These are phyloP conservation scores for Protonemura montana DNA, from an alignment of 2,888 invertebrate genomes.

Conservation along the genomic window DNA sequence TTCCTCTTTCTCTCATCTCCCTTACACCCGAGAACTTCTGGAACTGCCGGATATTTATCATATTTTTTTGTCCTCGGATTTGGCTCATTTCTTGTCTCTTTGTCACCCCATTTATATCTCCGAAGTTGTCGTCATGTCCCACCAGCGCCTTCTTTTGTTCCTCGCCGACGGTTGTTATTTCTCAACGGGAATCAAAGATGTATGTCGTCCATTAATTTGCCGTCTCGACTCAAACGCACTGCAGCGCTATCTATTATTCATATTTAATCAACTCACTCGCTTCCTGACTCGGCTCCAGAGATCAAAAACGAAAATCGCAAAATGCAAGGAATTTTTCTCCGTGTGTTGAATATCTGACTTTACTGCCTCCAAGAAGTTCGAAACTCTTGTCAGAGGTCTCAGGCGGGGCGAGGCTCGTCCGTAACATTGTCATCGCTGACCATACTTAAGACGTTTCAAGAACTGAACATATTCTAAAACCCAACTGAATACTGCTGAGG, in stretches of 20 bases:
- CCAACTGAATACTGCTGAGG: too few relatives aligned
- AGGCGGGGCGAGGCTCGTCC: too few relatives aligned
- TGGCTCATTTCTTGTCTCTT: slow-evolving; percentile 17
- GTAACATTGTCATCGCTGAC: too few relatives aligned
- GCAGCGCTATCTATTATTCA: not conserved
- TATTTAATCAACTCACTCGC: not conserved
- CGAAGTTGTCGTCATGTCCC: not conserved
- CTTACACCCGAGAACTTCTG: not conserved
- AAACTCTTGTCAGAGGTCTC: too few relatives aligned
- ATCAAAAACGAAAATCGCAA: not conserved
- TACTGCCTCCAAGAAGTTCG: too few relatives aligned
- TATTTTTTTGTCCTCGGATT: slow-evolving; percentile 12
- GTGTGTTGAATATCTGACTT: too few relatives aligned
- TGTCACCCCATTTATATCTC: slow-evolving; percentile 17
- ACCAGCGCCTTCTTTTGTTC: not conserved
- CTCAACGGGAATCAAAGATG: too few relatives aligned
- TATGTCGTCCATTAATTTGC: too few relatives aligned
- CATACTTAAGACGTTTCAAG: too few relatives aligned
- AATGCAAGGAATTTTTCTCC: too few relatives aligned
- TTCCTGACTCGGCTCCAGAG: not conserved
- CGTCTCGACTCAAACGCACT: too few relatives aligned
- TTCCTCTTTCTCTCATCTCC: not conserved
- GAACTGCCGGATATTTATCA: not conserved
- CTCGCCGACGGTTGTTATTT: not conserved
- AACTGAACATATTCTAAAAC: too few relatives aligned